A percentile compares a stretch with the other conserved stretches of the same genome.
phyloP scores from a whole-genome alignment of 2,797 vertebrate genomes.

The Gallinago stenura region DNA sequence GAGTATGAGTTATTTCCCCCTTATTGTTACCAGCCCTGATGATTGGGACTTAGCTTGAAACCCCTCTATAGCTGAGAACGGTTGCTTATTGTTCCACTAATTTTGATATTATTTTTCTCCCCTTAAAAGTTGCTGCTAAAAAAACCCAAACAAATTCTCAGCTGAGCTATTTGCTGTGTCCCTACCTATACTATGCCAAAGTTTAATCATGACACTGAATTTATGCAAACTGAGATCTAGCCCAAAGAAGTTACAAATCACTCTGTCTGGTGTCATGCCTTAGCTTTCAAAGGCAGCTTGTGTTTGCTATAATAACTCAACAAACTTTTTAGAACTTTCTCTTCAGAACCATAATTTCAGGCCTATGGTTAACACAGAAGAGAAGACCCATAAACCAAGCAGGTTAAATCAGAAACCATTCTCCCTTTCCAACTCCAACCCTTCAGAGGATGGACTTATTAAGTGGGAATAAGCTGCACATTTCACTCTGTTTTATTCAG shows the following conservation, averaged over 20 bases:
- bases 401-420: not conserved
- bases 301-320: not conserved
- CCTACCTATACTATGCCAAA: not conserved
- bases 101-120: not conserved
- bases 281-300: not conserved
- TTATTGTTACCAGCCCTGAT: not conserved
- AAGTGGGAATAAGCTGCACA: not conserved
- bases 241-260: not conserved
- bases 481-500: not conserved
- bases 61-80: not conserved
- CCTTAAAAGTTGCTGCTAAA: not conserved
- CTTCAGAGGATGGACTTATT: not conserved
- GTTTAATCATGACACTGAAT: not conserved
- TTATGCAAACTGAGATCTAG: not conserved
- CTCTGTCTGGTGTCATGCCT: not conserved
- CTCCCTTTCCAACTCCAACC: not conserved
- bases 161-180: not conserved
- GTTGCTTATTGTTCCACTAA: not conserved
- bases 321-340: not conserved
- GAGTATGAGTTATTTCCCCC: not conserved
- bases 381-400: not conserved
- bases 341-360: not conserved
- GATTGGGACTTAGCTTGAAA: not conserved
- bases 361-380: not conserved
- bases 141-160: not conserved